These are phyloP conservation scores for Pocota personata DNA, from an alignment of 2,888 invertebrate genomes.

Conservation along the genomic window DNA sequence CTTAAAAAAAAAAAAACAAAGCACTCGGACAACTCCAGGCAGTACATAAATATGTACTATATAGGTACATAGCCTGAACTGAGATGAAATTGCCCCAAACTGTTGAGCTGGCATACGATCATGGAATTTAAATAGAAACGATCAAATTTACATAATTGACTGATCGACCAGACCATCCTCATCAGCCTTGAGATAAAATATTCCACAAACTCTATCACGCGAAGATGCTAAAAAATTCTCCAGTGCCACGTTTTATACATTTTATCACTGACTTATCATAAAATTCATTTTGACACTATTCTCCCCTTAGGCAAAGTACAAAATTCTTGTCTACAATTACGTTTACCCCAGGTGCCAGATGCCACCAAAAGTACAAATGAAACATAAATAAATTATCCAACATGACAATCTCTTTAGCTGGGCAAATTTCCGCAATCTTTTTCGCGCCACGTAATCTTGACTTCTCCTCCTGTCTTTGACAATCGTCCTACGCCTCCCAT, in stretches of 20 bases:
- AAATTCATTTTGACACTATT: not conserved
- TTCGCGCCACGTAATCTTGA: not conserved
- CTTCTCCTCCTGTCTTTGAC: not conserved
- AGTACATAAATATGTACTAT: too few relatives aligned
- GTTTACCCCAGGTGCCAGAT: constrained; percentile 28
- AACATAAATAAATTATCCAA: constrained; percentile 44
- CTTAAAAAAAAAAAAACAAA: too few relatives aligned
- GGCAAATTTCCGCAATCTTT: not conserved
- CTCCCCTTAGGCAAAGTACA: not conserved
- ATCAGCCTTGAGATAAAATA: too few relatives aligned
- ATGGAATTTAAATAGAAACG: too few relatives aligned
- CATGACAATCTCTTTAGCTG: constrained; percentile 23
- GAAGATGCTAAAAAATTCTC: not conserved
- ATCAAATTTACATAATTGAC: too few relatives aligned
- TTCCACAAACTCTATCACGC: too few relatives aligned
- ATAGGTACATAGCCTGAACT: too few relatives aligned
- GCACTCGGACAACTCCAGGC: too few relatives aligned
- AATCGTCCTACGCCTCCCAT: not conserved
- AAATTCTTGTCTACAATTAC: not conserved
- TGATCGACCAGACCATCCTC: too few relatives aligned
- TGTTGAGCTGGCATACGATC: too few relatives aligned
- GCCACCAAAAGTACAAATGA: constrained; percentile 8
- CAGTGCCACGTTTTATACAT: not conserved
- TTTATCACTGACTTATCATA: not conserved
- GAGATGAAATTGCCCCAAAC: too few relatives aligned